Percentiles rank a stretch among this genome's conserved stretches.
phyloP scores from a whole-genome alignment of 2,113 vertebrate genomes.

The Planiliza haematocheilus region DNA sequence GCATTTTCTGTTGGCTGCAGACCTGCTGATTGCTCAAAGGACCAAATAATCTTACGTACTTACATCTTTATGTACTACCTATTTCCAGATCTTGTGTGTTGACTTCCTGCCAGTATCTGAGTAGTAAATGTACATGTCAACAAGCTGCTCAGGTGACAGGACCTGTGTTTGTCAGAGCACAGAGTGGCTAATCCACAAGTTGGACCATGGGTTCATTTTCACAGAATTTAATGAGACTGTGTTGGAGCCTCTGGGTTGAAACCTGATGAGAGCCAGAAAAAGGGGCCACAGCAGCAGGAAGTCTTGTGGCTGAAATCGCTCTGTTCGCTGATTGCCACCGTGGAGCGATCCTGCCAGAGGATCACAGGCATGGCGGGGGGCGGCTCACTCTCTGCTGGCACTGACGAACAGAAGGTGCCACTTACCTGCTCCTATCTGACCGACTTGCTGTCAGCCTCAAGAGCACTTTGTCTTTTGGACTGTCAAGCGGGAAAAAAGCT shows the following conservation, averaged over 20 bases:
- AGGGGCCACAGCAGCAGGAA: slow-evolving; percentile 12
- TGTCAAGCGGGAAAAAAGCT: slow-evolving; percentile 31
- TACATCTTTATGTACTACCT: too few relatives aligned
- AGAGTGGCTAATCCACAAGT: slow-evolving; percentile 8
- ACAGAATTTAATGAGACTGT: slow-evolving; percentile 26
- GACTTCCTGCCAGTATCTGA: too few relatives aligned
- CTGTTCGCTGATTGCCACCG: slow-evolving; percentile 36
- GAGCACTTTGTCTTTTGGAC: slow-evolving; percentile 54
- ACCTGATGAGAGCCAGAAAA: slow-evolving; percentile 19
- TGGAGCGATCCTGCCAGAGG: slow-evolving; percentile 18
- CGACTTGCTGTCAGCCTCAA: slow-evolving; percentile 46
- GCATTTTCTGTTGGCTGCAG: too few relatives aligned
- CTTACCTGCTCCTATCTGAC: slow-evolving; percentile 53
- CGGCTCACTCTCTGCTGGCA: slow-evolving; percentile 29
- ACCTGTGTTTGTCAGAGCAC: neutral
- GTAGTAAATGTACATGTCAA: too few relatives aligned
- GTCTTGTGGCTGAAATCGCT: slow-evolving; percentile 37
- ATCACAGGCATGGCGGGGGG: slow-evolving; percentile 49
- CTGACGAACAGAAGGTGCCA: slow-evolving; percentile 52
- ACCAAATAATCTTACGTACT: too few relatives aligned
- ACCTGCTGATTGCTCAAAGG: too few relatives aligned
- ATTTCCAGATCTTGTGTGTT: too few relatives aligned
- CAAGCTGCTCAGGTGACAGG: neutral
- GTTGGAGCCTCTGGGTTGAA: neutral
- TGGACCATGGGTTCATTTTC: slow-evolving; percentile 29